Conservation (phyloP, 2,888 invertebrate species). For the Nomada goodeniana region DNA sequence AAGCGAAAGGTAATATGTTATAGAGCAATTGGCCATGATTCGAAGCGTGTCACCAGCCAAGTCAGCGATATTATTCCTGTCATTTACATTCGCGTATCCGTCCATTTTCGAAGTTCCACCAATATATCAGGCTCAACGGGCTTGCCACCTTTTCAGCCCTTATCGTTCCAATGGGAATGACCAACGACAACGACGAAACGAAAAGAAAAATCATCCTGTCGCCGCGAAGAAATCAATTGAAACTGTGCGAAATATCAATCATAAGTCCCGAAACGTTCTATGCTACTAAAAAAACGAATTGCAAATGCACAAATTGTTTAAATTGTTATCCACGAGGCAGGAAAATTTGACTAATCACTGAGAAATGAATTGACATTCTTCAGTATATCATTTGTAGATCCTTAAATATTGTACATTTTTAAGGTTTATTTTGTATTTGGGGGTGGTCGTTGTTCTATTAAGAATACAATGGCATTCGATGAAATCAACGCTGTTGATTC, state of each 20-base stretch:
- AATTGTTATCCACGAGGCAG: no score
- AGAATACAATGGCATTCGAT: background rate
- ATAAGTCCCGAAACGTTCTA: no score
- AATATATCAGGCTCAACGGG: background rate
- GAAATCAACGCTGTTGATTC: background rate
- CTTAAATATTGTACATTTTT: no score
- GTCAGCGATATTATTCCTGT: conserved; percentile 40
- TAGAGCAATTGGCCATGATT: conserved; percentile 52
- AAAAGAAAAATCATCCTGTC: background rate
- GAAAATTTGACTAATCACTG: no score
- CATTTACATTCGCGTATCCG: conserved; percentile 32
- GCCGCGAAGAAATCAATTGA: background rate
- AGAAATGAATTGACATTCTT: no score
- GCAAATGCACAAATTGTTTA: no score
- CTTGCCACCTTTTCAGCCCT: background rate
- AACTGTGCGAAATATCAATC: no score
- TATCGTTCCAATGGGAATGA: background rate
- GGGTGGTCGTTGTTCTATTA: background rate
- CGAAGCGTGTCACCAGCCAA: conserved; percentile 31
- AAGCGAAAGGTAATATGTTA: conserved; percentile 26
- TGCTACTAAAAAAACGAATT: no score
- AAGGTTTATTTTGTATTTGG: no score
- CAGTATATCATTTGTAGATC: no score
- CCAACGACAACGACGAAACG: background rate
- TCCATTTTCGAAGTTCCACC: conserved; percentile 25